Evolutionary conservation across 2,113 vertebrate genomes (phyloP), one percentile per base, ranked within the genome.

Genomic region (Macrotus californicus): DNA sequence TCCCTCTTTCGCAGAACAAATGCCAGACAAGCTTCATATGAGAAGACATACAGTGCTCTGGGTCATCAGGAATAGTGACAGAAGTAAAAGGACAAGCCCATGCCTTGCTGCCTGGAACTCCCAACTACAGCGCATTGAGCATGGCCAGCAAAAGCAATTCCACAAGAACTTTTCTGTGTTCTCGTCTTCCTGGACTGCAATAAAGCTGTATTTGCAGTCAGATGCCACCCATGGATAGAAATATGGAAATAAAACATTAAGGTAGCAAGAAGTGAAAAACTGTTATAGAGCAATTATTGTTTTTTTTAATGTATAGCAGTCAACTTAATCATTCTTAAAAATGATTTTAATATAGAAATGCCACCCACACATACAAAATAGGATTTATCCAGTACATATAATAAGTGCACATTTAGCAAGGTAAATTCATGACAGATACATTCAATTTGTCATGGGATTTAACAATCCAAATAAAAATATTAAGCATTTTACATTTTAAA

Each of bases 1-100:
- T 69, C 39, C 95, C 91, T 4, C 36, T 67, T 88, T 96, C 26
- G 75, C 31, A 80, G 97, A 98, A 95, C 8, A 83, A 97, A 94
- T 77, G 92, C 76, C 87, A 91, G 96, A 31, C 19, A 66, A 22
- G 61, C 61, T 72, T 83, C 96, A 75, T 26, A 29, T 12, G 39
- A 81, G 87, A 43, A 84, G 70, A 54, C 24, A 10, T 2, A 5
- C 3, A 12, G 81, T 7, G 46, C 64, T 31, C 29, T 2, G 61
- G 92, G 89, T 90, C 80, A 48, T 70, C 48, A 0, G 67, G 84
- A 84, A 67, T 13, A 46, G 29, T 5, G 36, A 52, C 4, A 11
- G 24, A 86, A 61, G 36, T 43, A 67, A 4, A 84, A 96, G n/a
- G 76, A 29, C 15, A 29, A 73, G 36, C 7, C 75, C 81, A 43